Base-by-base conservation (phyloP, 1,140 invertebrate genomes). In the Aethina tumida region DNA sequence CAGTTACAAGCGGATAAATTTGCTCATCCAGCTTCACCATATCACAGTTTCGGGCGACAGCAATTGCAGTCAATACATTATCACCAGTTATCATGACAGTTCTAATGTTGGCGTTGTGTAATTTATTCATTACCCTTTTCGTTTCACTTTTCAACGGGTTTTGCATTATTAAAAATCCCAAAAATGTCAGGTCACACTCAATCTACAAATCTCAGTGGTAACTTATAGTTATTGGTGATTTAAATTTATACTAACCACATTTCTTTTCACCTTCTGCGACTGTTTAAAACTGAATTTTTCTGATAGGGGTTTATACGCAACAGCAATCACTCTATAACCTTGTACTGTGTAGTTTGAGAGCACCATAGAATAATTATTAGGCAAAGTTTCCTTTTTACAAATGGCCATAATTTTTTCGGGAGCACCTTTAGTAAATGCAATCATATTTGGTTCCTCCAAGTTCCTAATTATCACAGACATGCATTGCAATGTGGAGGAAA, bases 41-140 rank as follows among this genome's bases (percentile, higher is more conserved):
- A 21, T 73, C 77, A 63, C 91, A 95, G 46, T 94, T 89, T 29
- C 88, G 67, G 1, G 86, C 89, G 5, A 97, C 92, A 33, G 87
- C 89, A 41, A 95, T 68, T 0, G 90, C 92, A 0, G 91, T 96
- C 57, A 94, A 71, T 60, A 95, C 83, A 64, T 95, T 96, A 58
- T 97, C 92, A 26, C 89, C 90, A 48, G 92, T 97, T 1, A 95
- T 85, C 91, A 97, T 97, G 18, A 95, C 75, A 22, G 81, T 81
- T 31, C 85, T 73, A 50, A 96, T 87, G 44, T 81, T 74, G 2
- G 91, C 90, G 20, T 75, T 68, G 27, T 79, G 76, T n/a, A 94
- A 64, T 27, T 77, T 68, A 29, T 69, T 65, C 13, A 93, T 87
- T 1, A 89, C 75, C 7, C 74, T 73, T 17, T 73, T 76, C 0